Percentiles rank a stretch among this genome's conserved stretches.
These are phyloP conservation scores for Hirudo medicinalis DNA, from an alignment of 1,140 invertebrate genomes.

Conservation along the genomic window DNA sequence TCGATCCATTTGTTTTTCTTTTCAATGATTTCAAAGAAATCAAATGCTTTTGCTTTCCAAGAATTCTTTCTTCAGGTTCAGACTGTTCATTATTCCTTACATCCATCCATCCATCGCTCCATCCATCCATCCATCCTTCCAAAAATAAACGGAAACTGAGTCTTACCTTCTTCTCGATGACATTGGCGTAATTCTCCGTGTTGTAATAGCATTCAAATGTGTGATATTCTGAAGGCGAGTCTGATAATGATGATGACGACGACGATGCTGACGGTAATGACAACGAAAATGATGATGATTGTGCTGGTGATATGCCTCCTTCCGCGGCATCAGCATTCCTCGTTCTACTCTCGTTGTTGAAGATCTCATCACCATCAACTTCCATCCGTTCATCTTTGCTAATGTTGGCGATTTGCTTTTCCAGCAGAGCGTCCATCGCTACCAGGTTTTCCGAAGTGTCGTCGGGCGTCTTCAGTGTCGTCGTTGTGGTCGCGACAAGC, in stretches of 20 bases:
- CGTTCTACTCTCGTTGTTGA: too few species aligned
- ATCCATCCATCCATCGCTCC: not conserved
- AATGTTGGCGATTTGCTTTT: too few species aligned
- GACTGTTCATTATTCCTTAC: not conserved
- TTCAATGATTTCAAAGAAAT: too few species aligned
- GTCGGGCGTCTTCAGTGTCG: too few species aligned
- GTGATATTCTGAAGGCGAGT: not conserved
- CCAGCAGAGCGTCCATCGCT: too few species aligned
- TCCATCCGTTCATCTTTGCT: too few species aligned
- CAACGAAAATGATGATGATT: not conserved
- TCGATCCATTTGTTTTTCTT: too few species aligned
- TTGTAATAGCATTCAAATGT: conserved; percentile 22
- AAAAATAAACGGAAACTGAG: not conserved
- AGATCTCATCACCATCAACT: too few species aligned
- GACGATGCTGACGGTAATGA: not conserved
- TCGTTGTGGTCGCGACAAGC: too few species aligned
- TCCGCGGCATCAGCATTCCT: too few species aligned
- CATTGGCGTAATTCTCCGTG: conserved; percentile 14
- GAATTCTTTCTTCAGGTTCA: not conserved
- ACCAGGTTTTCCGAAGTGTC: too few species aligned
- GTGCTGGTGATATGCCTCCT: not conserved
- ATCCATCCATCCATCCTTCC: not conserved
- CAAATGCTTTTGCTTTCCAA: too few species aligned
- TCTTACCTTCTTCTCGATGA: conserved; percentile 17
- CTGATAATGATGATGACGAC: not conserved